Base-by-base conservation (phyloP, 2,113 vertebrate species). In the Crotalus helleri region DNA sequence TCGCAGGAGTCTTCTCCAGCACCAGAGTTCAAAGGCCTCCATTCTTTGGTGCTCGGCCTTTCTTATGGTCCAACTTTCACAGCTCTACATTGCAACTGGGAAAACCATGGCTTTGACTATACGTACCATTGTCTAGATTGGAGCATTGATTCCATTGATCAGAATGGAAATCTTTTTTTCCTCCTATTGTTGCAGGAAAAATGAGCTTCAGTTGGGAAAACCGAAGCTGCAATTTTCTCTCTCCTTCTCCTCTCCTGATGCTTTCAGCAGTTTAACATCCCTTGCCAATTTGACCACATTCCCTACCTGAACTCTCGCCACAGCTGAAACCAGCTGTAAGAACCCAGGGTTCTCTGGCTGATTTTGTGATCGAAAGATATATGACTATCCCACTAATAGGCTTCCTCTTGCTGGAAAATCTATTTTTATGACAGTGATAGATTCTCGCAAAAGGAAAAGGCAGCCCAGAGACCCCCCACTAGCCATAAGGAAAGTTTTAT, bases 391-490 rank as follows among this genome's bases (percentile, higher is more conserved):
- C 7, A 21, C 33, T 81, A 44, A 81, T 44, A 81, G 55, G 55
- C 55, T 96, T 90, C 90, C 21, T 96, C 92, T 93, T 94, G 81
- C 55, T 93, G 94, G 44, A 96, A 96, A 94, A 94, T 94, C 90
- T 91, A 5, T 91, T 94, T 89, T 93, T 91, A 95, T 91, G 85
- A 94, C 33, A 0, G 44, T 89, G 90, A 96, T 95, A 94, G 90
- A 57, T 96, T 95, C 92, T 93, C 87, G 88, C 92, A 93, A 93
- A 59, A 95, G 90, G 95, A 96, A 96, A 94, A 95, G 91, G 96
- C 91, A 95, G 92, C 95, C 96, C 92, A 94, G 91, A 92, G 93
- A 94, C 44, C 85, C 85, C 93, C 54, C 61, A 11, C 0, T 95
- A 94, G 94, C 91, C 95, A 95, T 94, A 86, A 61, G 95, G 95